phyloP scores from a whole-genome alignment of 2,888 invertebrate species.

The Drosophila diplacantha region DNA sequence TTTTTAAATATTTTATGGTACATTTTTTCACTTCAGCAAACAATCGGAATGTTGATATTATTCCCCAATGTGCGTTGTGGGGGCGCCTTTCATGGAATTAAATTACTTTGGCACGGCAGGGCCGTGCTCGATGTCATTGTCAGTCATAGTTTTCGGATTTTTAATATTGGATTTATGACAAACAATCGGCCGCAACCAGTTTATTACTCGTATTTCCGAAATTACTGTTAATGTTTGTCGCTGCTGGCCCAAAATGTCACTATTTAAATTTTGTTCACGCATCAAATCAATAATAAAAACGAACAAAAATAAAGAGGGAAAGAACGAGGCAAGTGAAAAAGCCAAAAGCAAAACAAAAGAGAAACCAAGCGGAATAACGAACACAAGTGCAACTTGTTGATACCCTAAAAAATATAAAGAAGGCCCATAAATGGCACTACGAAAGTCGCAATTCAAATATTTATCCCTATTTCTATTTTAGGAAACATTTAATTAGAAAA shows the following conservation, averaged over 20 bases:
- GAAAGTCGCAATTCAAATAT: slow-evolving; percentile 9
- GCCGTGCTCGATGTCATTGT: slow-evolving; percentile 38
- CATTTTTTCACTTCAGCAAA: background rate
- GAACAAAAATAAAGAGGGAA: slow-evolving; percentile 25
- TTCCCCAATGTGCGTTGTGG: slow-evolving; percentile 23
- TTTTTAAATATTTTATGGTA: too few species aligned
- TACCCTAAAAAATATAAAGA: slow-evolving; percentile 41
- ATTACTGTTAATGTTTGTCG: slow-evolving; percentile 72
- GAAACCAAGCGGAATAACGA: slow-evolving; percentile 50
- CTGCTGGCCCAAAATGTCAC: slow-evolving; percentile 69
- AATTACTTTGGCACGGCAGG: slow-evolving; percentile 46
- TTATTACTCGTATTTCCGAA: slow-evolving; percentile 69
- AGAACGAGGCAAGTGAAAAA: slow-evolving; percentile 24
- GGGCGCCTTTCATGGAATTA: slow-evolving; percentile 35
- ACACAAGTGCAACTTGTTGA: slow-evolving; percentile 20
- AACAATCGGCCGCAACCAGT: slow-evolving; percentile 61
- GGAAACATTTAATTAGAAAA: background rate
- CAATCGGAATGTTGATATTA: slow-evolving; percentile 12
- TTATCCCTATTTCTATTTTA: background rate
- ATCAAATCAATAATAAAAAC: slow-evolving; percentile 68
- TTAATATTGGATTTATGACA: slow-evolving; percentile 61
- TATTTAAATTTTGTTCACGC: slow-evolving; percentile 71
- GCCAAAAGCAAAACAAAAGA: slow-evolving; percentile 48
- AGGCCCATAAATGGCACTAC: slow-evolving; percentile 9
- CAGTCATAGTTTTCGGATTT: slow-evolving; percentile 41